Percentiles rank a stretch among this genome's conserved stretches.
Conservation (phyloP, 2,888 invertebrate species). For the Cephus sareptanus region DNA sequence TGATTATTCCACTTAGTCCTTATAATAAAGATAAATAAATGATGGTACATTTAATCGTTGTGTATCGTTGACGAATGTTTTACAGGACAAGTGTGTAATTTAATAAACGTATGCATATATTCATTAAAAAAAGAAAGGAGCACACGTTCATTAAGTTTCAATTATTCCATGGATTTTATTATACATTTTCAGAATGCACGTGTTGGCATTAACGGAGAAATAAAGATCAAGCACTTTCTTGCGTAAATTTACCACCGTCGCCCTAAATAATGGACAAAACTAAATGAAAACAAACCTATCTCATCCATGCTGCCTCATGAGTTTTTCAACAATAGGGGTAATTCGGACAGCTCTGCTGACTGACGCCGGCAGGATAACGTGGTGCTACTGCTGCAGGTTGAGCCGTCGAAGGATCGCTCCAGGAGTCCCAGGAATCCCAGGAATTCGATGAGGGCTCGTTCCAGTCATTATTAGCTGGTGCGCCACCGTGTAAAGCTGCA, state of each 20-base stretch:
- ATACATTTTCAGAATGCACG: background rate
- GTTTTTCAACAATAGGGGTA: slow-evolving; percentile 13
- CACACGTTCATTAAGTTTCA: background rate
- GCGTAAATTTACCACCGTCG: background rate
- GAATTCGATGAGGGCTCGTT: background rate
- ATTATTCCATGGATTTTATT: background rate
- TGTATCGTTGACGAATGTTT: slow-evolving; percentile 1
- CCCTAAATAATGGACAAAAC: background rate
- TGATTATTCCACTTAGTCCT: background rate
- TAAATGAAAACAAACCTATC: background rate
- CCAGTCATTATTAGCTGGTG: background rate
- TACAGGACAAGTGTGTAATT: background rate
- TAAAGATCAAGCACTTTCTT: background rate
- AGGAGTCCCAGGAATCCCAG: slow-evolving; percentile 1
- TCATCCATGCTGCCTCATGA: background rate
- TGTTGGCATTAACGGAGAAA: background rate
- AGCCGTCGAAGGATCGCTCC: background rate
- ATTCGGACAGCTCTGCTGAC: slow-evolving; percentile 13
- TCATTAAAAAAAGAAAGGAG: background rate
- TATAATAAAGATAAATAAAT: background rate
- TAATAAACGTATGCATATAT: slow-evolving; percentile 1
- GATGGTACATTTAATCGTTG: background rate
- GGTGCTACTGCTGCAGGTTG: slow-evolving; percentile 4
- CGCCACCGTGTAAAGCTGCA: slow-evolving; percentile 15
- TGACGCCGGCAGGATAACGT: slow-evolving; percentile 14